phyloP scores from a whole-genome alignment of 2,113 vertebrate genomes.

The Rhinolophus ferrumequinum region DNA sequence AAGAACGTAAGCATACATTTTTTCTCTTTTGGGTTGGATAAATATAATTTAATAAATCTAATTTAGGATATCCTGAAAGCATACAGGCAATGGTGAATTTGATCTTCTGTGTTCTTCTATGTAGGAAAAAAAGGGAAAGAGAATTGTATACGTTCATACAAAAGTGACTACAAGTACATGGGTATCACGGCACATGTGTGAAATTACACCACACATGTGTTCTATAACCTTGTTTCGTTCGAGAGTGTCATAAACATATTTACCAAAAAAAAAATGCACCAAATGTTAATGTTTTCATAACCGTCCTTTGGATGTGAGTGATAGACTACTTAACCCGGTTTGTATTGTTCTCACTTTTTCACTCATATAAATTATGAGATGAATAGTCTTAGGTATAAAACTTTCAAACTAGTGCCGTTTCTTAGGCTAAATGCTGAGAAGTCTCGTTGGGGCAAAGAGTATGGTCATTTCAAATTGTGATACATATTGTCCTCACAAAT shows the following conservation, averaged over 20 bases:
- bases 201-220: too few species aligned
- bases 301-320: neutral
- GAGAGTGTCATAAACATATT: fast-evolving
- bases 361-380: neutral
- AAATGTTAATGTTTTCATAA: neutral
- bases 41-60: neutral
- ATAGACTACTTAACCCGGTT: neutral
- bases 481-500: neutral
- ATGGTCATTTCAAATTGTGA: neutral
- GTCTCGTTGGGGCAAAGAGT: neutral
- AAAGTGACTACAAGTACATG: neutral
- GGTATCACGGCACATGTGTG: neutral
- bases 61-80: neutral
- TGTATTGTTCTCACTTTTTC: neutral
- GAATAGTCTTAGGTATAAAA: neutral
- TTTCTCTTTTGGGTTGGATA: neutral
- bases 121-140: neutral
- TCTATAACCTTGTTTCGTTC: neutral
- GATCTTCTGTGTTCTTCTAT: neutral
- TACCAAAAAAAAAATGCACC: neutral
- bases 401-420: neutral
- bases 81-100: neutral
- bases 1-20: neutral
- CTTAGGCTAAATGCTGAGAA: neutral
- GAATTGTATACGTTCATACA: neutral